These are phyloP conservation scores for Sarotherodon lohbergeri DNA, from an alignment of 2,113 vertebrate genomes.

Conservation along the genomic window DNA sequence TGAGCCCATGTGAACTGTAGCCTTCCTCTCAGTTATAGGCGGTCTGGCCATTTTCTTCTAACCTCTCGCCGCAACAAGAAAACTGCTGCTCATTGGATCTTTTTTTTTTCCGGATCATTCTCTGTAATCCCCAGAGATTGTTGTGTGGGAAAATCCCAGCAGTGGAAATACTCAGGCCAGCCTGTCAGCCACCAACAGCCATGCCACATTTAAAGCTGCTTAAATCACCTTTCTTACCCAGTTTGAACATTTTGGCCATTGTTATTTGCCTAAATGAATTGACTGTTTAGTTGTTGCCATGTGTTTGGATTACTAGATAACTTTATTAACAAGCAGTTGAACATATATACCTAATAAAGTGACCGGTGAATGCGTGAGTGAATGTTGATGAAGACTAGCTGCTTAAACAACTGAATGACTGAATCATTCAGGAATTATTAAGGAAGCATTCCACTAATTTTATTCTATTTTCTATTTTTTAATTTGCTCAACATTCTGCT, in stretches of 20 bases:
- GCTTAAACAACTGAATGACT: background rate
- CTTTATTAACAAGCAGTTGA: background rate
- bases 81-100: background rate
- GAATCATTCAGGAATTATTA: background rate
- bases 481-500: background rate
- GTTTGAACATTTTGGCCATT: background rate
- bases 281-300: background rate
- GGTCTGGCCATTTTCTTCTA: background rate
- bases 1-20: background rate
- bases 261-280: background rate
- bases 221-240: background rate
- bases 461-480: background rate
- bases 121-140: background rate
- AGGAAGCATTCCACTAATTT: background rate
- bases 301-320: background rate
- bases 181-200: background rate
- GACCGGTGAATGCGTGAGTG: background rate
- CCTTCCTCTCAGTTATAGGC: background rate
- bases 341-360: background rate
- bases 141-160: background rate
- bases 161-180: background rate
- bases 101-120: rapidly evolving
- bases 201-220: background rate
- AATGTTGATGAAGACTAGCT: background rate
- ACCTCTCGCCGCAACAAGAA: background rate